Evolutionary conservation across 2,113 vertebrate genomes (phyloP).

Genomic region (Reinhardtius hippoglossoides): DNA sequence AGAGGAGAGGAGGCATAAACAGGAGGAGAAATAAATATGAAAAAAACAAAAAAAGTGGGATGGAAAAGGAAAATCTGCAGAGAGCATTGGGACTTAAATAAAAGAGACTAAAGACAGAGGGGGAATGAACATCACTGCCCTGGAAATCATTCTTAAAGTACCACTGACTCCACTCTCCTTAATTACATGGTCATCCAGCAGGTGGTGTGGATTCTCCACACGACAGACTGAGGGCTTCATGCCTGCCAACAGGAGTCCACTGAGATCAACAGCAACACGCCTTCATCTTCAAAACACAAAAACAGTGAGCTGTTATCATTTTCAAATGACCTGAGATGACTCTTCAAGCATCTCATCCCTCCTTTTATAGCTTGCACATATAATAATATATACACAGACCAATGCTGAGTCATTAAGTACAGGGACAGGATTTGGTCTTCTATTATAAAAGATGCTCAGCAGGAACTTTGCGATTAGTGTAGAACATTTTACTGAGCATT

Average conservation of each 20-base stretch:
- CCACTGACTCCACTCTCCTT: neutral
- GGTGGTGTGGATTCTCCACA: constrained; percentile 46
- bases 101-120: no score
- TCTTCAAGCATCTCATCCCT: neutral
- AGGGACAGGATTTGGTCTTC: neutral
- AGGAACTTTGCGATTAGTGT: neutral
- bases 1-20: no score
- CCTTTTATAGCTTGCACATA: no score
- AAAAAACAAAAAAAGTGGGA: neutral
- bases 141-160: neutral
- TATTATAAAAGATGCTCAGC: neutral
- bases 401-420: neutral
- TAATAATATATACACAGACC: no score
- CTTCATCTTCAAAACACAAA: neutral
- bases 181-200: constrained; percentile 41
- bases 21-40: neutral
- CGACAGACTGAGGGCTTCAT: neutral
- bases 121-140: no score
- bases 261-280: neutral
- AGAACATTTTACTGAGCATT: neutral
- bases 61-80: neutral
- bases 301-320: neutral
- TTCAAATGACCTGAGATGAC: neutral
- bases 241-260: neutral
- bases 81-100: neutral